Percentiles rank a stretch among this genome's conserved stretches.
phyloP scores from a whole-genome alignment of 2,797 vertebrate genomes.

The Acanthornis magna region DNA sequence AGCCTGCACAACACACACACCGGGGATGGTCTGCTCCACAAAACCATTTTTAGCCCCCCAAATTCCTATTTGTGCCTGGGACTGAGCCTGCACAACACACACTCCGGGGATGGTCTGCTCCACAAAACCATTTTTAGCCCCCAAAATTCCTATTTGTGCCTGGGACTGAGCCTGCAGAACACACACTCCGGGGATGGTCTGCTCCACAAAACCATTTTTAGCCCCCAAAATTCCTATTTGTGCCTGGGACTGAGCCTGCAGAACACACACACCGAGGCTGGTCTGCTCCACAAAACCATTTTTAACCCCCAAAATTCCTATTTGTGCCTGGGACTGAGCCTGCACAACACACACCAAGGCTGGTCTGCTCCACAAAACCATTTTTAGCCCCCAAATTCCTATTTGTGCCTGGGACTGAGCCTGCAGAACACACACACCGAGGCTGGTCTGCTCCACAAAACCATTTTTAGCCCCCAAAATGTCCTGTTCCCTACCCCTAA shows the following conservation, averaged over 20 bases:
- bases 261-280: neutral
- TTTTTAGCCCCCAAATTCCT: too few species aligned
- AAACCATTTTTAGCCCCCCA: neutral
- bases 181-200: neutral
- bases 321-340: constrained; percentile 27
- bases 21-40: neutral
- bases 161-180: neutral
- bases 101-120: too few species aligned
- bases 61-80: neutral
- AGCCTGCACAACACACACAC: neutral
- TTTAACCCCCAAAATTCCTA: neutral
- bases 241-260: constrained; percentile 26
- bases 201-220: constrained; percentile 1
- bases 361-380: too few species aligned
- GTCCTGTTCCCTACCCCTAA: neutral
- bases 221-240: neutral
- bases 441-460: constrained; percentile 3
- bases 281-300: constrained; percentile 2
- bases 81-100: neutral
- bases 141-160: too few species aligned
- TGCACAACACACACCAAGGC: neutral
- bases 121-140: too few species aligned
- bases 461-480: neutral
- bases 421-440: neutral
- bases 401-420: neutral